Base-by-base conservation (phyloP, 2,113 vertebrate genomes). In the Petromus typicus region DNA sequence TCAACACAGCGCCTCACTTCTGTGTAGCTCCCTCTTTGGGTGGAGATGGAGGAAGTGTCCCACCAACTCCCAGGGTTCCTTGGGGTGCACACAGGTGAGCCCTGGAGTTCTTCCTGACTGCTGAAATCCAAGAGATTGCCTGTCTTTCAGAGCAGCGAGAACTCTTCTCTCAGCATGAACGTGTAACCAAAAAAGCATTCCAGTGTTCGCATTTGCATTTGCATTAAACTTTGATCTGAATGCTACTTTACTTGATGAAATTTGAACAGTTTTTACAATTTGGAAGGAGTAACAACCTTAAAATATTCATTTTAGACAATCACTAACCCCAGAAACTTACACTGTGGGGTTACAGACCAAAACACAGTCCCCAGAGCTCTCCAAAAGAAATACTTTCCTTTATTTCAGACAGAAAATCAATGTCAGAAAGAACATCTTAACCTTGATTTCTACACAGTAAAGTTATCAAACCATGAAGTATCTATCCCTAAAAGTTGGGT, bases 351-450 rank as follows among this genome's bases (percentile, higher is more conserved):
- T n/a, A 23, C 25, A 18, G 16, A 27, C 5, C 83, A 85, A 56
- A 90, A 90, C 69, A 34, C 51, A 34, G 2, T 27, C 27, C 56
- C 12, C 12, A 88, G 59, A 61, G 54, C 16, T 30, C 37, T 75
- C 54, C 79, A 45, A 73, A 96, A 59, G 43, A 86, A 48, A 66
- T 80, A 95, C 43, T 94, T 75, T 9, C 66, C 82, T 1, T 93
- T 61, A 34, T 78, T 96, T 91, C 25, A 91, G 51, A 59, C 54
- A 69, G 6, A 61, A 81, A 66, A 61, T 18, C 45, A 32, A 63
- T 22, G 11, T 22, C 10, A 2, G 75, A 59, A 48, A 63, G 18
- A 9, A 3, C 22, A 18, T 61, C 43, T 56, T 43, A 12, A 9
- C 40, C 0, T 87, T 51, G 16, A 3, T 51, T 20, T 89, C 61